These are phyloP conservation scores for Brachystomella parvula DNA, from an alignment of 1,140 invertebrate species.

Conservation along the genomic window DNA sequence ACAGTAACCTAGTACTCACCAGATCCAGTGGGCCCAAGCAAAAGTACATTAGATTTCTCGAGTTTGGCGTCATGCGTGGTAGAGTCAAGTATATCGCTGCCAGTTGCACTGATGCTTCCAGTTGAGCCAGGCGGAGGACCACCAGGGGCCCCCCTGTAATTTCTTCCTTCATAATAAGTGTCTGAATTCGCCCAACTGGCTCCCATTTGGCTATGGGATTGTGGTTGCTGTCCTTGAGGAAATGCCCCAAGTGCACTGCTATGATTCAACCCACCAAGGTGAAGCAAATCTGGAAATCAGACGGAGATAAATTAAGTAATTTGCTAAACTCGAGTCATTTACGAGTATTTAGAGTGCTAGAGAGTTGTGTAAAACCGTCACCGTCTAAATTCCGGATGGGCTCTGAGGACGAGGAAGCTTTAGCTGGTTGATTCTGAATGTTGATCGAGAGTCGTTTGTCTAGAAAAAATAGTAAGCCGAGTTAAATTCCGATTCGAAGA, in stretches of 20 bases:
- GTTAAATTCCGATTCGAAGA: no score
- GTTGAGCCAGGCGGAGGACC: slow-evolving; percentile 36
- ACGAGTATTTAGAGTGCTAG: slow-evolving; percentile 33
- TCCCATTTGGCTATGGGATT: slow-evolving; percentile 29
- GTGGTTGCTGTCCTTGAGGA: slow-evolving; percentile 39
- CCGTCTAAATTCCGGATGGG: slow-evolving; percentile 37
- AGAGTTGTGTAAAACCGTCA: slow-evolving; percentile 35
- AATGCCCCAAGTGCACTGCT: slow-evolving; percentile 46
- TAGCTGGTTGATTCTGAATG: slow-evolving; percentile 51
- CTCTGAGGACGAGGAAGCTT: slow-evolving; percentile 19
- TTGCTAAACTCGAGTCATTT: slow-evolving; percentile 13
- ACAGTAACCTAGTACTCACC: slow-evolving; percentile 47
- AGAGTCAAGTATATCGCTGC: slow-evolving; percentile 79
- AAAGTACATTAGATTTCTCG: slow-evolving; percentile 96
- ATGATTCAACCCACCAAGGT: slow-evolving; percentile 71
- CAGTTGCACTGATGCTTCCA: slow-evolving; percentile 41
- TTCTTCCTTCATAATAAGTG: slow-evolving; percentile 36
- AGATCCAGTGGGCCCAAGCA: slow-evolving; percentile 94
- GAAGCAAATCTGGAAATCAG: slow-evolving; percentile 66
- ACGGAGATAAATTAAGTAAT: background rate
- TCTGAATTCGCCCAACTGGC: slow-evolving; percentile 37
- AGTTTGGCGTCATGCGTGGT: slow-evolving; percentile 75
- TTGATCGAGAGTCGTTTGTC: slow-evolving; percentile 93
- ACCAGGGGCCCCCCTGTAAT: background rate
- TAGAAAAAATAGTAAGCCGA: no score